phyloP scores from a whole-genome alignment of 1,140 invertebrate genomes.

The Branchinecta lindahli region DNA sequence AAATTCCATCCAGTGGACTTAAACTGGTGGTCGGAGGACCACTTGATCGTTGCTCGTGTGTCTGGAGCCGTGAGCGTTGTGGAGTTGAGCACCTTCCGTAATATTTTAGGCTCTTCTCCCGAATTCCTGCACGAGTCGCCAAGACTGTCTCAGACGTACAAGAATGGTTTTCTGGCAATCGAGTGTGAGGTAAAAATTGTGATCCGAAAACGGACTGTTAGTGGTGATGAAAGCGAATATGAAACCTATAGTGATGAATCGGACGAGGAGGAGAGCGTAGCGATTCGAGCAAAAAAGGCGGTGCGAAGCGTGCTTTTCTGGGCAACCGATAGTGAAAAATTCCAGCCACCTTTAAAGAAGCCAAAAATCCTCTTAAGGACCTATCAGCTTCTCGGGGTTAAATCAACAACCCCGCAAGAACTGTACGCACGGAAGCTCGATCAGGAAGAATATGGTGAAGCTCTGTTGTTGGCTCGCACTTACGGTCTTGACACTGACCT shows the following conservation, averaged over 20 bases:
- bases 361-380: slow-evolving; percentile 48
- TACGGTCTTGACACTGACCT: slow-evolving; percentile 61
- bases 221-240: slow-evolving; percentile 16
- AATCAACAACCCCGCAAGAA: slow-evolving; percentile 62
- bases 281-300: slow-evolving; percentile 32
- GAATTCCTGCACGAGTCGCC: slow-evolving; percentile 59
- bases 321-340: slow-evolving; percentile 57
- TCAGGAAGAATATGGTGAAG: slow-evolving; percentile 58
- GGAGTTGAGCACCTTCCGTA: slow-evolving; percentile 42
- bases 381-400: slow-evolving; percentile 53
- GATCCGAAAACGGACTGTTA: background rate
- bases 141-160: slow-evolving; percentile 39
- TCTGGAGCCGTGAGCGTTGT: slow-evolving; percentile 58
- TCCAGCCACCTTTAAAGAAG: slow-evolving; percentile 53
- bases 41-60: slow-evolving; percentile 50
- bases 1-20: slow-evolving; percentile 44
- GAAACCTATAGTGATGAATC: slow-evolving; percentile 26
- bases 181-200: slow-evolving; percentile 46
- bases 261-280: slow-evolving; percentile 34
- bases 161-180: slow-evolving; percentile 49
- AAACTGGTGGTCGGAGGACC: slow-evolving; percentile 62
- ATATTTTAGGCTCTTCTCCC: slow-evolving; percentile 48
- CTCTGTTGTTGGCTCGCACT: slow-evolving; percentile 48
- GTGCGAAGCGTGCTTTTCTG: slow-evolving; percentile 43
- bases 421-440: slow-evolving; percentile 59